Base-by-base conservation (phyloP, 2,797 vertebrate genomes). In the Periparus ater region DNA sequence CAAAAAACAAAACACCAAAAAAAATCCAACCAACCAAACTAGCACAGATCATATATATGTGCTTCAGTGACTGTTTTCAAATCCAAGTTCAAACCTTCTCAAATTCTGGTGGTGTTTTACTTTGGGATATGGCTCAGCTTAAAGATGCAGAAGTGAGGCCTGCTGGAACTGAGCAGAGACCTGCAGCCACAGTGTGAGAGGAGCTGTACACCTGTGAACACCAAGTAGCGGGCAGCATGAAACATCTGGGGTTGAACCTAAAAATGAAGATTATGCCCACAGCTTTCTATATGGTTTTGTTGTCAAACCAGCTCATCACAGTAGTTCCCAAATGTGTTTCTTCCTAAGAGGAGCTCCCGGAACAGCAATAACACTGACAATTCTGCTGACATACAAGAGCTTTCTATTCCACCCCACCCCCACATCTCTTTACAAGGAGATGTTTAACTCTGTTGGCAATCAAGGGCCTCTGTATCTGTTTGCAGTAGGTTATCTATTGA, bases 401-500 rank as follows among this genome's bases (percentile, higher is more conserved):
- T 74, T 83, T 80, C 38, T 58, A 42, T 44, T 55, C 57, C 15
- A 71, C 19, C 57, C 34, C 1, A 1, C 7, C 63, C 14, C 63
- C 44, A 57, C 61, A 3, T 22, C 32, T 10, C 79, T 89, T 75
- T 4, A 0, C 58, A 74, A 84, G 17, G 36, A 88, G 66, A 27
- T 86, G 18, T 42, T 94, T 81, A 88, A 84, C 58, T 85, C 68
- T 58, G 34, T 19, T 84, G 47, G 88, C 48, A 95, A 45, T 58
- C 70, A 70, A 75, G 44, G 16, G 26, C n/a, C 70, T 91, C 57
- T 23, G 1, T 70, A 38, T 68, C 68, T 75, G 55, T 90, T 94
- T 90, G 62, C 80, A 90, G 82, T 70, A 75, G 66, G 85, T 92
- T 93, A 81, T 60, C 54, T 93, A 96, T 91, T 89, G 93, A 94